phyloP scores from a whole-genome alignment of 2,888 invertebrate genomes.

The Antheraea assamensis region DNA sequence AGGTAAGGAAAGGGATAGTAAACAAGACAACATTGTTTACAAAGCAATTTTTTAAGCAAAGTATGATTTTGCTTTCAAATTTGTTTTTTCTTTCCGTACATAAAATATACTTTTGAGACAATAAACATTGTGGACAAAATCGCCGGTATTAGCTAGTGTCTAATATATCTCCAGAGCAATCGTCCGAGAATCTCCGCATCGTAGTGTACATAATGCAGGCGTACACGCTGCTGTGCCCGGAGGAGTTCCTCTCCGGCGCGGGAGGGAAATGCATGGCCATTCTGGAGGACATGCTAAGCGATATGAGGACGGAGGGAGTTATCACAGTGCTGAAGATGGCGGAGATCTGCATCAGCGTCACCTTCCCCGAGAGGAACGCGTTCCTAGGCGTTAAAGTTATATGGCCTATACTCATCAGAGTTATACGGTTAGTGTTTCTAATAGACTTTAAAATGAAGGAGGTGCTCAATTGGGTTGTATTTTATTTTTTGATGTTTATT shows the following conservation, averaged over 20 bases:
- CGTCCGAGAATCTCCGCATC: slow-evolving; percentile 90
- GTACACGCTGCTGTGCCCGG: slow-evolving; percentile 90
- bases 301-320: slow-evolving; percentile 83
- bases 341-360: slow-evolving; percentile 87
- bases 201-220: slow-evolving; percentile 92
- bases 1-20: too few species aligned
- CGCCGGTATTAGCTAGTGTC: too few species aligned
- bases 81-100: too few species aligned
- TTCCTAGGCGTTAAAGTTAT: slow-evolving; percentile 83
- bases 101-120: too few species aligned
- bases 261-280: slow-evolving; percentile 87
- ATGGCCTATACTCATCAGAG: slow-evolving; percentile 72
- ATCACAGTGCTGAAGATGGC: slow-evolving; percentile 86
- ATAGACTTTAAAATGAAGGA: too few species aligned
- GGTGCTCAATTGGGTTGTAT: too few species aligned
- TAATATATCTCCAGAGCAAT: slow-evolving; percentile 83
- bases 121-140: too few species aligned
- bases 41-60: too few species aligned
- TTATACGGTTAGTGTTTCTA: slow-evolving; percentile 62
- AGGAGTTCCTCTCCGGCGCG: slow-evolving; percentile 87
- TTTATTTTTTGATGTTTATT: too few species aligned
- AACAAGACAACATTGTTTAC: too few species aligned
- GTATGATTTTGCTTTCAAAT: too few species aligned
- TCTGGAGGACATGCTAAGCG: slow-evolving; percentile 88
- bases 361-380: slow-evolving; percentile 87